Evolutionary conservation across 2,888 invertebrate species (phyloP).

Genomic region (Aporophyla lueneburgensis): DNA sequence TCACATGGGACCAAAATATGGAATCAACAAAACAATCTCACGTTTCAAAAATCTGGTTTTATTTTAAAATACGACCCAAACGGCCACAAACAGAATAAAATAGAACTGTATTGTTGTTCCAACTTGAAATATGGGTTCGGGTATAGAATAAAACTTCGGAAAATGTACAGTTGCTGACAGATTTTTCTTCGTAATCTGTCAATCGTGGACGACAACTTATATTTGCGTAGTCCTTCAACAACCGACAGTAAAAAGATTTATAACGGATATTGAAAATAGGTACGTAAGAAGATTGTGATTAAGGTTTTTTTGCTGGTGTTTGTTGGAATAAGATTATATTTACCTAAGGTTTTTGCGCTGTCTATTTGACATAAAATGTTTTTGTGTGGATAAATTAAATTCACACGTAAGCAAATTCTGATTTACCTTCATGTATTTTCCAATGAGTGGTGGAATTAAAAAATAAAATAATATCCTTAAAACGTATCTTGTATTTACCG

Average conservation of each 20-base stretch:
- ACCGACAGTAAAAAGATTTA: constrained; percentile 47
- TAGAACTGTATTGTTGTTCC: constrained; percentile 68
- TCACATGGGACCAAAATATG: background rate
- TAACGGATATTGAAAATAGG: constrained; percentile 16
- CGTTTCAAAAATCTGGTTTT: constrained; percentile 27
- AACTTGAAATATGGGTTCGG: constrained; percentile 74
- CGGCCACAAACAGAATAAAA: constrained; percentile 69
- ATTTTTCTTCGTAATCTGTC: constrained; percentile 67
- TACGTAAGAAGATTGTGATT: constrained; percentile 2
- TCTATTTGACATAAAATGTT: background rate
- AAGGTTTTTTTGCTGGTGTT: background rate
- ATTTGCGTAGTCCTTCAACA: constrained; percentile 42
- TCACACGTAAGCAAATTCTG: background rate
- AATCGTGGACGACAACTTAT: constrained; percentile 62
- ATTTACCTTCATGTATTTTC: background rate
- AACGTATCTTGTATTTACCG: no score
- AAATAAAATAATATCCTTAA: background rate
- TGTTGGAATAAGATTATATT: background rate
- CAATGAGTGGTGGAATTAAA: background rate
- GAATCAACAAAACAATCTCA: background rate
- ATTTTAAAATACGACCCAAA: constrained; percentile 56
- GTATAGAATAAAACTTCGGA: constrained; percentile 71
- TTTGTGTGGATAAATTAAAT: background rate
- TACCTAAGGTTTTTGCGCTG: background rate
- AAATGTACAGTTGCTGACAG: constrained; percentile 70